Percentiles rank a stretch among this genome's conserved stretches.
Conservation (phyloP, 2,888 invertebrate species). For the Polydesmus complanatus region DNA sequence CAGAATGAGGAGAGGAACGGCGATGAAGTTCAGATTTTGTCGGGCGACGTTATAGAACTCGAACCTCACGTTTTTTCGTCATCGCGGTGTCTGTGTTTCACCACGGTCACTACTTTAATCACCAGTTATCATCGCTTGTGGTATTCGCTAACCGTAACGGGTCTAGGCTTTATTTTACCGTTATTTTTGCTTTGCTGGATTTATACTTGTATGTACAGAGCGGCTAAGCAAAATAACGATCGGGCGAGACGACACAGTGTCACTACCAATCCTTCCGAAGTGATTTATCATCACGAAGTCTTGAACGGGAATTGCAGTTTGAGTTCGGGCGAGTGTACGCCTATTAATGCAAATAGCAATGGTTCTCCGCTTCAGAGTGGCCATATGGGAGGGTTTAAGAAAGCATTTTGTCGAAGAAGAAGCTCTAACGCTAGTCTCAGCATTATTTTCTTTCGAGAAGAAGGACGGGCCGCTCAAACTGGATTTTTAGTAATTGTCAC, state of each 20-base stretch:
- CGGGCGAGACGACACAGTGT: constrained; percentile 43
- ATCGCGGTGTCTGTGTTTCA: not conserved
- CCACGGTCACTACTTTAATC: constrained; percentile 2
- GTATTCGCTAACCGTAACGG: constrained; percentile 32
- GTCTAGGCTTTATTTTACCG: constrained; percentile 38
- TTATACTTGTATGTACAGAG: constrained; percentile 58
- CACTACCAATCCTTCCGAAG: constrained; percentile 25
- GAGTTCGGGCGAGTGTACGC: constrained; percentile 18
- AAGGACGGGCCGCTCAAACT: constrained; percentile 75
- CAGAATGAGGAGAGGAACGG: constrained; percentile 24
- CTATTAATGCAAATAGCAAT: no score
- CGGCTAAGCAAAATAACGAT: constrained; percentile 56
- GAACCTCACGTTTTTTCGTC: not conserved
- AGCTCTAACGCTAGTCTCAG: constrained; percentile 73
- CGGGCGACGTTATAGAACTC: constrained; percentile 23
- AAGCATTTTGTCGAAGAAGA: constrained; percentile 41
- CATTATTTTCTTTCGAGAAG: constrained; percentile 55
- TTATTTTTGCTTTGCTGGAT: constrained; percentile 49
- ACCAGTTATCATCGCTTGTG: constrained; percentile 13
- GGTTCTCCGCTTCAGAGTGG: constrained; percentile 18
- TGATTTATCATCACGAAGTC: constrained; percentile 17
- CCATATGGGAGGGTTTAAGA: constrained; percentile 1
- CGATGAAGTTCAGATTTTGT: constrained; percentile 25
- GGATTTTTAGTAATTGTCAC: constrained; percentile 63
- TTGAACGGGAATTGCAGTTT: constrained; percentile 11